Percentiles rank a stretch among this genome's conserved stretches.
Evolutionary conservation across 2,113 vertebrate species (phyloP).

Genomic region (Gulo gulo): DNA sequence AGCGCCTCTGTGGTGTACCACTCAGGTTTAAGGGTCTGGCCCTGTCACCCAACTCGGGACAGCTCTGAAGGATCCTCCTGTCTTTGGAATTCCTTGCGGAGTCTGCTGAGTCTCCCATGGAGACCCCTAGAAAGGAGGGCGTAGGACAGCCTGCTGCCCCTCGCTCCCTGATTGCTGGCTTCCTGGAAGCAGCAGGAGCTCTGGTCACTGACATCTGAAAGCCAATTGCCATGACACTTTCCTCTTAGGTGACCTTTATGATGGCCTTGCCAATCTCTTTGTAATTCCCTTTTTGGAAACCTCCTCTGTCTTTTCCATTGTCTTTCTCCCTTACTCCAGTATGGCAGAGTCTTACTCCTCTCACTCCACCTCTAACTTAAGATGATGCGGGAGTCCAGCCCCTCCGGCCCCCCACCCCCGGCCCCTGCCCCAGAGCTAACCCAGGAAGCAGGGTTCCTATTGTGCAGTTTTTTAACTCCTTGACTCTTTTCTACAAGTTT

Average conservation of each 20-base stretch:
- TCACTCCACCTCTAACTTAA: neutral
- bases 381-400: neutral
- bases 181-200: neutral
- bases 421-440: fast-evolving
- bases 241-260: neutral
- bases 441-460: neutral
- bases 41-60: neutral
- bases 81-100: too few species aligned
- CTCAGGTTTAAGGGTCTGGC: neutral
- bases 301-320: neutral
- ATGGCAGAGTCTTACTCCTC: too few species aligned
- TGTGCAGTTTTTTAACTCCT: neutral
- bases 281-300: neutral
- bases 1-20: neutral
- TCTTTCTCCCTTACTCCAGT: neutral
- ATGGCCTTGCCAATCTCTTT: neutral
- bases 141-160: neutral
- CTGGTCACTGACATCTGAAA: neutral
- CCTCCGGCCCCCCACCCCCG: fast-evolving
- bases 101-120: neutral
- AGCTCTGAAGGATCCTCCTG: neutral
- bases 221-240: neutral
- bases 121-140: neutral
- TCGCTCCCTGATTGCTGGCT: neutral
- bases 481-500: neutral